phyloP scores from a whole-genome alignment of 2,888 invertebrate genomes.

The Callyntrura sp. region DNA sequence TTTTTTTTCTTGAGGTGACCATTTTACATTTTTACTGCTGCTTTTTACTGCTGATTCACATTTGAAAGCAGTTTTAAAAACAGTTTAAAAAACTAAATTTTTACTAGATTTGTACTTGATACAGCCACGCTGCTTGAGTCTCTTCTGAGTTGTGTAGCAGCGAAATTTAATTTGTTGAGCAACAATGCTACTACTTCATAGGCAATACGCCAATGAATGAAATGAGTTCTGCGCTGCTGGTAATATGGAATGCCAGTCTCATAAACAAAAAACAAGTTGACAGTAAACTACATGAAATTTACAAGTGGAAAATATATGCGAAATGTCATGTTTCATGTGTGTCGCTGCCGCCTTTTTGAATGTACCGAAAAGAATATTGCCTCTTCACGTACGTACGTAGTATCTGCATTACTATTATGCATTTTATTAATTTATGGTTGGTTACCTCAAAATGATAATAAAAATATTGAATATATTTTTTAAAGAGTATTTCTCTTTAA shows the following conservation, averaged over 20 bases:
- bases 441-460: not conserved
- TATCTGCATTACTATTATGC: not conserved
- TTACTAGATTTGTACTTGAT: not conserved
- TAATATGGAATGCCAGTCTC: constrained; percentile 2
- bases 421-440: constrained; percentile 13
- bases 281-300: not conserved
- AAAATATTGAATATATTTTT: not conserved
- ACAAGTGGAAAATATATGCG: not conserved
- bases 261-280: constrained; percentile 1
- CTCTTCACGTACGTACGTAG: not conserved
- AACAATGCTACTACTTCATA: not conserved
- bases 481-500: not conserved
- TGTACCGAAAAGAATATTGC: not conserved
- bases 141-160: too few relatives aligned
- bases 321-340: constrained; percentile 1
- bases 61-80: constrained; percentile 31
- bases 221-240: not conserved
- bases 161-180: too few relatives aligned
- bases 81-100: not conserved
- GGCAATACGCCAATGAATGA: not conserved
- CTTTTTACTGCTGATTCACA: too few relatives aligned
- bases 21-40: not conserved
- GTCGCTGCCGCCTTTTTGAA: not conserved
- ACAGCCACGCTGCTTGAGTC: not conserved
- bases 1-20: constrained; percentile 29